Base-by-base conservation (phyloP, 2,113 vertebrate genomes). In the Pitta sordida region DNA sequence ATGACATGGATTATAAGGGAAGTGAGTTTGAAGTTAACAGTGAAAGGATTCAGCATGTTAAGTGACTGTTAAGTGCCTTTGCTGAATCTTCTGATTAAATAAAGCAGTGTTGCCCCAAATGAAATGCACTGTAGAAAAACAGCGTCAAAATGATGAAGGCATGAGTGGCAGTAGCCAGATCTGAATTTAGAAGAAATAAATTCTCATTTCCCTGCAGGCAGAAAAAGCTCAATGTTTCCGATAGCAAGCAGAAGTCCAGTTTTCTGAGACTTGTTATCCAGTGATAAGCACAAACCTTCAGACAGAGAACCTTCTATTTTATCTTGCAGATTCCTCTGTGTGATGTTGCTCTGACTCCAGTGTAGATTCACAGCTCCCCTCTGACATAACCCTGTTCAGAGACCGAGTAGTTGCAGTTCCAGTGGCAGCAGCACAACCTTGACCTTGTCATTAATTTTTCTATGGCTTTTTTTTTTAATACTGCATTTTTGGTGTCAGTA, bases 361-460 rank as follows among this genome's bases (percentile, higher is more conserved):
- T 6, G 14, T 15, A 43, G 24, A 11, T 16, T 70, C 10, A 23
- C 22, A 60, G 36, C 15, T 86, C 27, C 6, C 7, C 18, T 69
- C 39, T 56, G 34, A 41, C 14, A 14, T 2, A 39, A 18, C 2
- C 8, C 6, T 59, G 41, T 65, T 41, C 41, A 55, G 76, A 60
- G 26, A 24, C 6, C 0, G 2, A 64, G 17, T 12, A 34, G 16
- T 21, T 3, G 8, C 14, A 43, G 29, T 37, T 86, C 17, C 37
- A 30, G 60, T 2, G 29, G 30, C 63, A 53, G 22, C 15, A 56
- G 16, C 0, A 0, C 20, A 13, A 0, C 56, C 43, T 53, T 29
- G 26, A 53, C 18, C 5, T 86, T 65, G 83, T 14, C 32, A 34
- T 2, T 67, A 53, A 62, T 83, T 90, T 93, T 88, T 44, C 18